Percentiles rank a stretch among this genome's conserved stretches.
These are phyloP conservation scores for Lathamus discolor DNA, from an alignment of 2,113 vertebrate genomes.

Conservation along the genomic window DNA sequence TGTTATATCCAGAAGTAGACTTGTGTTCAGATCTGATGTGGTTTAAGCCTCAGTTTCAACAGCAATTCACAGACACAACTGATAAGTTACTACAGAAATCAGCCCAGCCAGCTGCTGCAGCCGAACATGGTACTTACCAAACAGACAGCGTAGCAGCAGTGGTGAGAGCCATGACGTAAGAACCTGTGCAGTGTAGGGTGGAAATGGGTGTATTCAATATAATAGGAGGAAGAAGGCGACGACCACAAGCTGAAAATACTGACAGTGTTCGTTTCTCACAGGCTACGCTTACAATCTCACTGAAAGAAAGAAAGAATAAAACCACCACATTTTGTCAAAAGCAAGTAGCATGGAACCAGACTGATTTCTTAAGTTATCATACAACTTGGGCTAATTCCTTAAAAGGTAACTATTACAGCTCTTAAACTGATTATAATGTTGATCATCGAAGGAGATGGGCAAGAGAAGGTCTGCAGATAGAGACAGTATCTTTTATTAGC, in stretches of 20 bases:
- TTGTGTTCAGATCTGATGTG: neutral
- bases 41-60: neutral
- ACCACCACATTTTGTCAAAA: neutral
- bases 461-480: neutral
- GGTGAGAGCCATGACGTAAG: slow-evolving; percentile 91
- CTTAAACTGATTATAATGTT: neutral
- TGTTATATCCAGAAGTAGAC: neutral
- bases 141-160: slow-evolving; percentile 89
- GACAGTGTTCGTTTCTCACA: slow-evolving; percentile 92
- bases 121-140: slow-evolving; percentile 77
- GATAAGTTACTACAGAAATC: neutral
- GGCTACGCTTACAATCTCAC: slow-evolving; percentile 89
- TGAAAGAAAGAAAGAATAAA: slow-evolving; percentile 22
- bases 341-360: neutral
- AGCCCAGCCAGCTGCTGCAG: neutral
- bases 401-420: neutral
- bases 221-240: slow-evolving; percentile 91
- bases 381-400: neutral
- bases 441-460: neutral
- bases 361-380: neutral
- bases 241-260: slow-evolving; percentile 90
- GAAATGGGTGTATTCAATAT: slow-evolving; percentile 87
- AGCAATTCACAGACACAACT: neutral
- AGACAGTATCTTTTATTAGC: neutral
- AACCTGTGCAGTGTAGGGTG: slow-evolving; percentile 88